These are phyloP conservation scores for Aradophagus sp. DNA, from an alignment of 1,140 invertebrate genomes.

Conservation along the genomic window DNA sequence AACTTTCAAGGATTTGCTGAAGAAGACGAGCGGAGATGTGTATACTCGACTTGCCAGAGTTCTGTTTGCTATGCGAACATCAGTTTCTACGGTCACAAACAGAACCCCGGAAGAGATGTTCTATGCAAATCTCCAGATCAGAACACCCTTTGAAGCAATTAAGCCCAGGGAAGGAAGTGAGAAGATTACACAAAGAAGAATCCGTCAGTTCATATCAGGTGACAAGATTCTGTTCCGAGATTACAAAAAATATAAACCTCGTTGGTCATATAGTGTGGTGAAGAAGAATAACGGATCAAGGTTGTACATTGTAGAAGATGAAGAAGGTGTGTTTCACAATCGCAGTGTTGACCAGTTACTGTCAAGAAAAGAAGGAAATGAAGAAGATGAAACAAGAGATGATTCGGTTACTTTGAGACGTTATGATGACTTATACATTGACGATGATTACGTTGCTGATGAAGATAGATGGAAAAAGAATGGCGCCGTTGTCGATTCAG, in stretches of 20 bases:
- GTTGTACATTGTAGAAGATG: constrained; percentile 6
- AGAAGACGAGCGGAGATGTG: constrained; percentile 1
- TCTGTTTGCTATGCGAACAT: constrained; percentile 13
- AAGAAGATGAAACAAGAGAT: constrained; percentile 1
- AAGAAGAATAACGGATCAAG: neutral
- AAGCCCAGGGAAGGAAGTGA: neutral
- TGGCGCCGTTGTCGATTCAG: too few species aligned
- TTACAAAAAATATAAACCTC: constrained; percentile 4
- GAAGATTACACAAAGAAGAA: neutral
- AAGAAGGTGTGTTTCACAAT: neutral
- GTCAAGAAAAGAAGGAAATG: neutral
- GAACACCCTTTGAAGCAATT: constrained; percentile 4
- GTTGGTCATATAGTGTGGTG: constrained; percentile 3
- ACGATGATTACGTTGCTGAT: too few species aligned
- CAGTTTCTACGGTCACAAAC: neutral
- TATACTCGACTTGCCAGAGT: constrained; percentile 4
- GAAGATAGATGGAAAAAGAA: too few species aligned
- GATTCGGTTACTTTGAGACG: too few species aligned
- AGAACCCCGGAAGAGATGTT: constrained; percentile 4
- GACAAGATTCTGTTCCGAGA: constrained; percentile 10
- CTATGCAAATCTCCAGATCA: constrained; percentile 1
- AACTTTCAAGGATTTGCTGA: constrained; percentile 9
- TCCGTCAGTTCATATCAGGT: neutral
- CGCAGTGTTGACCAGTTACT: constrained; percentile 15
- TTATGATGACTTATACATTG: too few species aligned